A percentile compares a stretch with the other conserved stretches of the same genome.
Evolutionary conservation across 2,797 vertebrate species (phyloP).

Genomic region (Orestias chungarensis): DNA sequence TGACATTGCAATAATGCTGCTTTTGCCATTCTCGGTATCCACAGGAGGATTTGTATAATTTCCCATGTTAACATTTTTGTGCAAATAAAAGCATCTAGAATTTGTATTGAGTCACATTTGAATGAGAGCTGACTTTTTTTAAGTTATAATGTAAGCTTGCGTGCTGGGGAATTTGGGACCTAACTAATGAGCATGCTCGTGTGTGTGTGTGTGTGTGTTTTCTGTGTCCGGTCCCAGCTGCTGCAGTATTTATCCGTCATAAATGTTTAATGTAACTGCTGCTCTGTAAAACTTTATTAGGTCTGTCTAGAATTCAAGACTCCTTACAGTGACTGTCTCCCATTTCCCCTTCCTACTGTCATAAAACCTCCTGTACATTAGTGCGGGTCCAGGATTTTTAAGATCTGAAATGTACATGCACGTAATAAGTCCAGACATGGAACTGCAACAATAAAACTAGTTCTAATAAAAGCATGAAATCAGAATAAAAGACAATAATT

Average conservation of each 20-base stretch:
- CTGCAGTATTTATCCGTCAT: slow-evolving; percentile 31
- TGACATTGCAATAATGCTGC: slow-evolving; percentile 15
- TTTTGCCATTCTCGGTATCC: slow-evolving; percentile 8
- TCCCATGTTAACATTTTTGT: slow-evolving; percentile 25
- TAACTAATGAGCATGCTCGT: slow-evolving; percentile 23
- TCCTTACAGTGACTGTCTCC: slow-evolving; percentile 15
- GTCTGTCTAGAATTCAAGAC: background rate
- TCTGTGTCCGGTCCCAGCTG: background rate
- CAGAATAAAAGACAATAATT: background rate
- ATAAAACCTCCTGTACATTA: slow-evolving; percentile 21
- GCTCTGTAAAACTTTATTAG: slow-evolving; percentile 7
- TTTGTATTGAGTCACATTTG: slow-evolving; percentile 1
- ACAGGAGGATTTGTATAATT: slow-evolving; percentile 33
- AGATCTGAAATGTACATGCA: slow-evolving; percentile 27
- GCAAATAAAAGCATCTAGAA: slow-evolving; percentile 27
- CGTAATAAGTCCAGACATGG: background rate
- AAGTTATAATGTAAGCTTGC: slow-evolving; percentile 35
- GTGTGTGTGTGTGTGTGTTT: slow-evolving; percentile 14
- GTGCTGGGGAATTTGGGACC: slow-evolving; percentile 27
- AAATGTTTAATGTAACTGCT: slow-evolving; percentile 38
- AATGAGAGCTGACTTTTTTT: slow-evolving; percentile 18
- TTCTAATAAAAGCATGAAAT: background rate
- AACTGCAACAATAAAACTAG: background rate
- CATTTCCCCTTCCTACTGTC: slow-evolving; percentile 18
- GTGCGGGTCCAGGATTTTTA: slow-evolving; percentile 15